Evolutionary conservation across 2,113 vertebrate species (phyloP).

Genomic region (Pterocles gutturalis): DNA sequence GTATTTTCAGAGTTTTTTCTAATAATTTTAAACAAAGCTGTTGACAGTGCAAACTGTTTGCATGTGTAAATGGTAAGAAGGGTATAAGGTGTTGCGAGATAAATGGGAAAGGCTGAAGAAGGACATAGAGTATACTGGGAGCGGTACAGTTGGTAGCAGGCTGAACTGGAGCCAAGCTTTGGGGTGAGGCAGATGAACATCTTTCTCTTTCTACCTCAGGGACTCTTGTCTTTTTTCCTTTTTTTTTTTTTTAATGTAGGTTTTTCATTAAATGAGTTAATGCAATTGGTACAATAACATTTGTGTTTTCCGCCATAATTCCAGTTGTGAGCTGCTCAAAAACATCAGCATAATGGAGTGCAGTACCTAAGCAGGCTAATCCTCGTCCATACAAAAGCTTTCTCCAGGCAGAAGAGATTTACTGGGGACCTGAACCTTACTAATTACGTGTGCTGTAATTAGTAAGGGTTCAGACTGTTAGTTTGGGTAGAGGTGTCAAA

Average conservation of each 20-base stretch:
- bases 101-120: background rate
- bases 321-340: background rate
- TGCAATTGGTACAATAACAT: background rate
- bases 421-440: background rate
- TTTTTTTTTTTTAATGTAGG: accelerated
- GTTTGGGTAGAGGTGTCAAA: background rate
- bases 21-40: background rate
- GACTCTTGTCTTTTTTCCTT: background rate
- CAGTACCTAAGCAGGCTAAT: background rate
- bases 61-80: background rate
- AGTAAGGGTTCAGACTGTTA: background rate
- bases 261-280: background rate
- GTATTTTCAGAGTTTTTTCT: background rate
- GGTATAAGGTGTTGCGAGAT: background rate
- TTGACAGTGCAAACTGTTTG: background rate
- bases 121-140: background rate
- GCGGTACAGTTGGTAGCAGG: background rate
- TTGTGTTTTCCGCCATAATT: background rate
- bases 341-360: background rate
- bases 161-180: background rate
- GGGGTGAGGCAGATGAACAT: background rate
- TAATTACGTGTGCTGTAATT: background rate
- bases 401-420: background rate
- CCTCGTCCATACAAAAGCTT: background rate
- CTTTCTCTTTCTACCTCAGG: background rate